These are phyloP conservation scores for Macropus fuliginosus DNA, from an alignment of 2,797 vertebrate genomes.

Conservation along the genomic window DNA sequence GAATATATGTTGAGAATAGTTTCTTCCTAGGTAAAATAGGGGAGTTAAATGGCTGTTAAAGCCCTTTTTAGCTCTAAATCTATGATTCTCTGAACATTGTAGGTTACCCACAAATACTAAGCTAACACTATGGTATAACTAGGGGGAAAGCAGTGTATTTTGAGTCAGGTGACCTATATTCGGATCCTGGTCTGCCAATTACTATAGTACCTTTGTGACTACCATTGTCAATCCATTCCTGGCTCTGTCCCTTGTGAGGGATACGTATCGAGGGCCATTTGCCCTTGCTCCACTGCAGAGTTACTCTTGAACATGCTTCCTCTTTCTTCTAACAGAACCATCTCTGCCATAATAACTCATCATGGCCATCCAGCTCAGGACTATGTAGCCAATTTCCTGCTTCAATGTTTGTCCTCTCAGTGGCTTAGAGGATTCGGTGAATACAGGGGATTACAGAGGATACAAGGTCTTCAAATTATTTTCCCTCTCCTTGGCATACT, in stretches of 20 bases:
- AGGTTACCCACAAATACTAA: neutral
- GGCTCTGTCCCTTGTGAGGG: neutral
- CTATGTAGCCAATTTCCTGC: neutral
- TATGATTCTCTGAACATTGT: neutral
- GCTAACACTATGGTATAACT: neutral
- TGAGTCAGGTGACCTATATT: neutral
- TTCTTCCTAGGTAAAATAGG: neutral
- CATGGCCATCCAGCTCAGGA: neutral
- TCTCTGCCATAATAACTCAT: neutral
- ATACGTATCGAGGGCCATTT: neutral
- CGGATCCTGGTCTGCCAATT: neutral
- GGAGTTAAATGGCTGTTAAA: neutral
- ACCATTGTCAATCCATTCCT: neutral
- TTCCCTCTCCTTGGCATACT: neutral
- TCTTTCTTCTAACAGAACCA: neutral
- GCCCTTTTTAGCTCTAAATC: neutral
- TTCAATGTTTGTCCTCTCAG: neutral
- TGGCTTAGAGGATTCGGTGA: neutral
- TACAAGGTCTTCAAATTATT: neutral
- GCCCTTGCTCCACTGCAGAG: neutral
- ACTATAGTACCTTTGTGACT: neutral
- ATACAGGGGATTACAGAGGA: neutral
- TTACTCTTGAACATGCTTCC: conserved; percentile 32
- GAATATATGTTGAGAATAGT: neutral
- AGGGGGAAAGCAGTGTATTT: neutral